A percentile compares a stretch with the other conserved stretches of the same genome.
Evolutionary conservation across 2,113 vertebrate species (phyloP).

Genomic region (Pelecanoides urinatrix): DNA sequence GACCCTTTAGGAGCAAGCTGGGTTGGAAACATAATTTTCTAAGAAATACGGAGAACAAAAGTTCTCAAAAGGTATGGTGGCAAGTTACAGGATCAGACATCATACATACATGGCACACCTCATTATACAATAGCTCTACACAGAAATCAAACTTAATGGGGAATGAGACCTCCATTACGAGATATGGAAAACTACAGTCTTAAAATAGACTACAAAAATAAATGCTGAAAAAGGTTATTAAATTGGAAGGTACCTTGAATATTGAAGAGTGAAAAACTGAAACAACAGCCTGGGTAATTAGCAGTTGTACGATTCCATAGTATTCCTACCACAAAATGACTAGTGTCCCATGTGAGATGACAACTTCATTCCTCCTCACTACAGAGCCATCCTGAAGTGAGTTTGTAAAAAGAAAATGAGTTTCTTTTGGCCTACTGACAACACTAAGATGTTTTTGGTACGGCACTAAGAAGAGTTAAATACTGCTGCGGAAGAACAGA

Average conservation of each 20-base stretch:
- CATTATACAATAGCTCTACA: not conserved
- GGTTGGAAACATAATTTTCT: not conserved
- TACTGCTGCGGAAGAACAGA: not conserved
- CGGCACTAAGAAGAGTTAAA: not conserved
- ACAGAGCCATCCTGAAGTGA: not conserved
- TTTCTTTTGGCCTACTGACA: not conserved
- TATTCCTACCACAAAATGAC: not conserved
- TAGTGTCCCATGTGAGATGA: not conserved
- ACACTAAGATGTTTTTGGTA: not conserved
- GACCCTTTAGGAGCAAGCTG: not conserved
- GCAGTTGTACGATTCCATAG: not conserved
- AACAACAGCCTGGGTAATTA: not conserved
- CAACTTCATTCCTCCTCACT: not conserved
- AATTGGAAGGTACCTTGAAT: not conserved
- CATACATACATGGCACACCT: not conserved
- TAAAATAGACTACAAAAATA: not conserved
- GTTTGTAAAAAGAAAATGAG: not conserved
- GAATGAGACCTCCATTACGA: not conserved
- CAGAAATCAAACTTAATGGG: not conserved
- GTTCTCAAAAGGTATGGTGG: not conserved
- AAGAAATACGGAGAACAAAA: not conserved
- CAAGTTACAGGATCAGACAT: not conserved
- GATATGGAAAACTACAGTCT: not conserved
- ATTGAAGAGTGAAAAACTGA: not conserved
- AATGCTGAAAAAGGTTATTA: not conserved